Percentiles rank a stretch among this genome's conserved stretches.
phyloP scores from a whole-genome alignment of 2,888 invertebrate species.

The Trichacis sp. region DNA sequence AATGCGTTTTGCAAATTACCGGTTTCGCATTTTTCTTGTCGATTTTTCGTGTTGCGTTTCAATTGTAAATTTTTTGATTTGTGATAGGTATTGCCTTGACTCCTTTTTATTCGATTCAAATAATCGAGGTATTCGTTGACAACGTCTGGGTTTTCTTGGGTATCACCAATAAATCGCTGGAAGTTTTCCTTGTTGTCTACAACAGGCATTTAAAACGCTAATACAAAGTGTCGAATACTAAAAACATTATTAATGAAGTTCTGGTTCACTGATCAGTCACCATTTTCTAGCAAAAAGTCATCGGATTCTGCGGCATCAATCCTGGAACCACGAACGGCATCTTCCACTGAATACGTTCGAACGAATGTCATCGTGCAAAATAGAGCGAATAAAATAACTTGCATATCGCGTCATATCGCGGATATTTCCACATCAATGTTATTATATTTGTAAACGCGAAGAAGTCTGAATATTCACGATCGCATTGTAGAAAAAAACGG shows the following conservation, averaged over 20 bases:
- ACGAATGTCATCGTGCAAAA: constrained; percentile 29
- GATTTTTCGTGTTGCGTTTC: too few relatives aligned
- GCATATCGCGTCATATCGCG: constrained; percentile 38
- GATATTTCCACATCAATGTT: constrained; percentile 14
- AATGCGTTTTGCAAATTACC: too few relatives aligned
- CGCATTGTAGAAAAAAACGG: background rate
- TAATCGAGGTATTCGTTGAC: constrained; percentile 2
- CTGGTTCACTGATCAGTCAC: too few relatives aligned
- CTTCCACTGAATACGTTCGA: constrained; percentile 18
- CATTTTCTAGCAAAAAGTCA: constrained; percentile 19
- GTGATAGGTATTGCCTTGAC: background rate
- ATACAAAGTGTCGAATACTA: too few relatives aligned
- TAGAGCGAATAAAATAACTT: constrained; percentile 18
- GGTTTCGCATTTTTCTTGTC: too few relatives aligned
- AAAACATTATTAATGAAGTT: too few relatives aligned
- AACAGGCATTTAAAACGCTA: too few relatives aligned
- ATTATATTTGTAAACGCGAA: background rate
- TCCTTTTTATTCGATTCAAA: constrained; percentile 10
- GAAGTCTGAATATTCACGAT: too few relatives aligned
- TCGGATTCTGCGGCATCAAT: constrained; percentile 21
- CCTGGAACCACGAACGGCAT: constrained; percentile 15
- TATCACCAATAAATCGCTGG: constrained; percentile 20
- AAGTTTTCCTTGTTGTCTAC: constrained; percentile 2
- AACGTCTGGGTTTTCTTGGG: background rate
- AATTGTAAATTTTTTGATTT: too few relatives aligned